Percentiles rank a stretch among this genome's conserved stretches.
These are phyloP conservation scores for Ochotona princeps DNA, from an alignment of 2,113 vertebrate genomes.

Conservation along the genomic window DNA sequence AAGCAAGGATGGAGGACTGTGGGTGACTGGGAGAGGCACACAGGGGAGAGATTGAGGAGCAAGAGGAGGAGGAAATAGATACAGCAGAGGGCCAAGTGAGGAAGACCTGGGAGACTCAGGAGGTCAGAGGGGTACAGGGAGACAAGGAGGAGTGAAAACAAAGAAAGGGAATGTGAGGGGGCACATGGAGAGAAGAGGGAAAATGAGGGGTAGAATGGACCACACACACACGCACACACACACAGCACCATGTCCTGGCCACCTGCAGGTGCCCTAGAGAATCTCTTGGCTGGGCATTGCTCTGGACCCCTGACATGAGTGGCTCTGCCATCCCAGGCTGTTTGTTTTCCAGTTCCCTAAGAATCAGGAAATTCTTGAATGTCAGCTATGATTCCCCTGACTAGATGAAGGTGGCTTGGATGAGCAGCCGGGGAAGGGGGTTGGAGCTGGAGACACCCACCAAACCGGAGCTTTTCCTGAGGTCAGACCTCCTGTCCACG, in stretches of 20 bases:
- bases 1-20: too few relatives aligned
- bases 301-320: neutral
- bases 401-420: neutral
- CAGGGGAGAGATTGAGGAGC: neutral
- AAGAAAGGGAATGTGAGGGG: neutral
- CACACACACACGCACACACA: accelerated
- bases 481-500: neutral
- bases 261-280: neutral
- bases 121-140: neutral
- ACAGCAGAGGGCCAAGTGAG: neutral
- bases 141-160: neutral
- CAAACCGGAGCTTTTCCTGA: neutral
- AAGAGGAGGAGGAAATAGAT: neutral
- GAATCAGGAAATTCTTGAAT: neutral
- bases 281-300: neutral
- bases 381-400: neutral
- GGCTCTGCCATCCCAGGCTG: neutral
- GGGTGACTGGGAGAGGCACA: too few relatives aligned
- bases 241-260: accelerated
- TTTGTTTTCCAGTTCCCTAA: neutral
- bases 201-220: neutral
- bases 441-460: neutral
- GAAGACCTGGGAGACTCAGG: neutral
- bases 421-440: neutral
- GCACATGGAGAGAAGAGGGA: too few relatives aligned